Percentiles rank a stretch among this genome's conserved stretches.
phyloP scores from a whole-genome alignment of 2,888 invertebrate species.

The Crossocerus cetratus region DNA sequence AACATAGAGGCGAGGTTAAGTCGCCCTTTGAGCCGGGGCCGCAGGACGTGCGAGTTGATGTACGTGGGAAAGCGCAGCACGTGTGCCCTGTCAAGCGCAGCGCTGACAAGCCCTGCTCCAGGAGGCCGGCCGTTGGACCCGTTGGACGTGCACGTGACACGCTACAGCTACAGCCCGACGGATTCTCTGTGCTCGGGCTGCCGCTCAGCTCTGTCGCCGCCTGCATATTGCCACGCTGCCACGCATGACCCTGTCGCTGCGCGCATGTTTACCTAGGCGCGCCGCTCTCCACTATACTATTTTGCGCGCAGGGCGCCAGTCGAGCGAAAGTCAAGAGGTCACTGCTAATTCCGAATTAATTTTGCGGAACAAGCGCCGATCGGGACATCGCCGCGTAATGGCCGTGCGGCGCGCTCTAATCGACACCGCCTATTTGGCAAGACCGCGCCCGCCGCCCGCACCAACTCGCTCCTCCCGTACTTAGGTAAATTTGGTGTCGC shows the following conservation, averaged over 20 bases:
- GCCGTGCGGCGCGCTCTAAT: background rate
- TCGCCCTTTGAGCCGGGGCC: conserved; percentile 6
- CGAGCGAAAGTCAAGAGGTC: conserved; percentile 51
- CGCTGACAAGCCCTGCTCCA: conserved; percentile 44
- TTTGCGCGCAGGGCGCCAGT: conserved; percentile 33
- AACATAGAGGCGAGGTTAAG: conserved; percentile 12
- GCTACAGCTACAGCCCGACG: conserved; percentile 41
- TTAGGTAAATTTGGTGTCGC: too few relatives aligned
- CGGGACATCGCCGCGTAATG: background rate
- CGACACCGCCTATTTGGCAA: conserved; percentile 1
- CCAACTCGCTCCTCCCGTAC: background rate
- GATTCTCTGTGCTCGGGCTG: too few relatives aligned
- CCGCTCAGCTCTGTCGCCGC: too few relatives aligned
- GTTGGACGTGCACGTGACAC: conserved; percentile 64
- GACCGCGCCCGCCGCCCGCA: background rate
- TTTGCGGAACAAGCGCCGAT: conserved; percentile 19
- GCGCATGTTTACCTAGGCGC: conserved; percentile 14
- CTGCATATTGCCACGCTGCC: conserved; percentile 10
- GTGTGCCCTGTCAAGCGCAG: conserved; percentile 66
- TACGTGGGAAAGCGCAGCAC: conserved; percentile 65
- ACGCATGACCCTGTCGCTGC: background rate
- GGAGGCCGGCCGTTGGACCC: conserved; percentile 46
- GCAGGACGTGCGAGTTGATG: conserved; percentile 33
- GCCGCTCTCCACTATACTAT: conserved; percentile 9
- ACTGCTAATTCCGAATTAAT: conserved; percentile 46